Evolutionary conservation across 1,140 invertebrate species (phyloP).

Genomic region (Bombus haemorrhoidalis): DNA sequence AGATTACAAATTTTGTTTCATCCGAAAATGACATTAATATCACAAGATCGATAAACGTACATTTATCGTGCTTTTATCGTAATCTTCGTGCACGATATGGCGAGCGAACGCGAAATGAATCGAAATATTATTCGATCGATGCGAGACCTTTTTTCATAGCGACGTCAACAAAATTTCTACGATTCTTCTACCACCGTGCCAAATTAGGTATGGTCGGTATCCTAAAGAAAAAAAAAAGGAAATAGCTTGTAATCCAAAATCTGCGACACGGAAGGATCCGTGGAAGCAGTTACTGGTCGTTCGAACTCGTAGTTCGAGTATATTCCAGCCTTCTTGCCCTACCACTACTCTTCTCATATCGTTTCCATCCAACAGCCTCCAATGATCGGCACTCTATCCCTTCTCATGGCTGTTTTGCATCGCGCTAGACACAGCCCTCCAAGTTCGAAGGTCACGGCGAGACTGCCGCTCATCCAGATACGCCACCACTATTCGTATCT

Average conservation of each 20-base stretch:
- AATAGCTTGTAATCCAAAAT: background rate
- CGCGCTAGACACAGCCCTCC: slow-evolving; percentile 62
- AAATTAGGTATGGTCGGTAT: background rate
- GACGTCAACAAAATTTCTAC: no score
- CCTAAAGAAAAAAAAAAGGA: no score
- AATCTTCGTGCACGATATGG: no score
- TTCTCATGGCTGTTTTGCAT: slow-evolving; percentile 45
- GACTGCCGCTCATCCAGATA: slow-evolving; percentile 10
- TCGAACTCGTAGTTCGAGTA: slow-evolving; percentile 23
- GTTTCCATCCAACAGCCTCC: slow-evolving; percentile 44
- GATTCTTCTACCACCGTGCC: background rate
- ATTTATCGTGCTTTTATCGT: no score
- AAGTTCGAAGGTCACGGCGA: slow-evolving; percentile 77
- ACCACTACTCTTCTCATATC: slow-evolving; percentile 34
- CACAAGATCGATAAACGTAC: no score
- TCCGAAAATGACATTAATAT: no score
- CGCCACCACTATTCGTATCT: slow-evolving; percentile 46
- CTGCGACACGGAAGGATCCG: background rate
- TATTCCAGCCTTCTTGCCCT: slow-evolving; percentile 57
- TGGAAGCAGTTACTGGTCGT: slow-evolving; percentile 17
- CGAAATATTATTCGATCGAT: no score
- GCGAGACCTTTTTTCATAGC: no score
- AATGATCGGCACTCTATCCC: slow-evolving; percentile 65
- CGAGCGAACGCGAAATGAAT: no score
- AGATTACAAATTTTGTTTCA: no score